phyloP scores from a whole-genome alignment of 92 coral and sea anemone species.

The Phenganax marumi region DNA sequence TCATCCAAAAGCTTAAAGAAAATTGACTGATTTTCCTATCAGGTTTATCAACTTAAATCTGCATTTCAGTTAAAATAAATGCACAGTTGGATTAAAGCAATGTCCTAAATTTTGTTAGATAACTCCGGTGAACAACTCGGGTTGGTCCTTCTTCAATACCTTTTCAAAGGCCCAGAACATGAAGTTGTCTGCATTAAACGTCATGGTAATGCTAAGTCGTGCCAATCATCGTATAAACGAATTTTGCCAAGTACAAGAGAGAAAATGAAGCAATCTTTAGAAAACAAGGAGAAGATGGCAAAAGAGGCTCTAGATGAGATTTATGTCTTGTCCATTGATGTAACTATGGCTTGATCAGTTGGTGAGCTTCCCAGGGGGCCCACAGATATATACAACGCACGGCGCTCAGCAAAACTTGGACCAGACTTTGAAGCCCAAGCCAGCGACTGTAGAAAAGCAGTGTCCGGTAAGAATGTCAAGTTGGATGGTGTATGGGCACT shows the following conservation, averaged over 20 bases:
- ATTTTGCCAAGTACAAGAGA: conserved; percentile 40
- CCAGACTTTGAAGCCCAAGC: neutral
- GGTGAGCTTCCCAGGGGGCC: conserved; percentile 54
- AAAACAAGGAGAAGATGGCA: conserved; percentile 37
- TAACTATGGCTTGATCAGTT: conserved; percentile 36
- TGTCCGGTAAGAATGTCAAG: neutral
- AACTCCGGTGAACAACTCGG: conserved; percentile 21
- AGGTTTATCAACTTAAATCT: no score
- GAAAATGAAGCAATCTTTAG: conserved; percentile 26
- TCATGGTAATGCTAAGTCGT: conserved; percentile 46
- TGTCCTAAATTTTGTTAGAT: neutral
- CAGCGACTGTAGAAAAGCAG: neutral
- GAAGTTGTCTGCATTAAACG: conserved; percentile 13
- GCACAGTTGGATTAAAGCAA: neutral
- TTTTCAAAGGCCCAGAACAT: conserved; percentile 47
- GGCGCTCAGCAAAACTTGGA: conserved; percentile 33
- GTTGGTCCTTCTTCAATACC: conserved; percentile 42
- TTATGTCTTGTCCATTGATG: conserved; percentile 46
- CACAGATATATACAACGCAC: conserved; percentile 47
- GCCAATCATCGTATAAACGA: conserved; percentile 29
- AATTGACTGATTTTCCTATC: no score
- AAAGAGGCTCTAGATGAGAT: conserved; percentile 49
- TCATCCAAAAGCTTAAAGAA: no score
- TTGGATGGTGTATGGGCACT: conserved; percentile 40
- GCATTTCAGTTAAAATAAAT: no score